A percentile compares a stretch with the other conserved stretches of the same genome.
Conservation (phyloP, 2,113 vertebrate genomes). For the Ciconia maguari region DNA sequence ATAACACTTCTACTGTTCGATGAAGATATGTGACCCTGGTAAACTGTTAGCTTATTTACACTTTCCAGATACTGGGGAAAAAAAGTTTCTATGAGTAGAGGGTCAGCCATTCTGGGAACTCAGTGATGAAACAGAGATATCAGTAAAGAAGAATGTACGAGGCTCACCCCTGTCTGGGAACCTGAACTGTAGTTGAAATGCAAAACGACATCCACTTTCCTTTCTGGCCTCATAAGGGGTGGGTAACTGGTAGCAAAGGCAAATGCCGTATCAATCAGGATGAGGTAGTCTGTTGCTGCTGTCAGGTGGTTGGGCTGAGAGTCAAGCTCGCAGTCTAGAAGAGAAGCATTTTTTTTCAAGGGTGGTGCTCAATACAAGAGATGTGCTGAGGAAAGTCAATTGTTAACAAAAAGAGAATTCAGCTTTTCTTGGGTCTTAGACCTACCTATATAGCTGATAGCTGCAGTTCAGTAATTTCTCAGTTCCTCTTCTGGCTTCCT, state of each 20-base stretch:
- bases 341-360: not conserved
- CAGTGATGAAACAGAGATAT: not conserved
- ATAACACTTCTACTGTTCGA: not conserved
- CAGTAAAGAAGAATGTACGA: not conserved
- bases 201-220: constrained; percentile 77
- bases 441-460: not conserved
- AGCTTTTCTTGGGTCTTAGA: not conserved
- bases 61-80: not conserved
- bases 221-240: constrained; percentile 72
- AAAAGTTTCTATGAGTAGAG: not conserved
- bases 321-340: constrained; percentile 77
- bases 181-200: constrained; percentile 80
- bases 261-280: constrained; percentile 79
- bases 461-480: not conserved
- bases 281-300: constrained; percentile 59
- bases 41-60: not conserved
- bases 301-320: constrained; percentile 77
- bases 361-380: not conserved
- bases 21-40: not conserved
- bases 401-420: not conserved
- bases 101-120: not conserved
- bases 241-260: constrained; percentile 78
- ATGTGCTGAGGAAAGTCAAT: not conserved
- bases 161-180: constrained; percentile 72
- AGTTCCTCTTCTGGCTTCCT: constrained; percentile 1